Evolutionary conservation across 2,113 vertebrate genomes (phyloP).

Genomic region (Clarias macrocephalus): DNA sequence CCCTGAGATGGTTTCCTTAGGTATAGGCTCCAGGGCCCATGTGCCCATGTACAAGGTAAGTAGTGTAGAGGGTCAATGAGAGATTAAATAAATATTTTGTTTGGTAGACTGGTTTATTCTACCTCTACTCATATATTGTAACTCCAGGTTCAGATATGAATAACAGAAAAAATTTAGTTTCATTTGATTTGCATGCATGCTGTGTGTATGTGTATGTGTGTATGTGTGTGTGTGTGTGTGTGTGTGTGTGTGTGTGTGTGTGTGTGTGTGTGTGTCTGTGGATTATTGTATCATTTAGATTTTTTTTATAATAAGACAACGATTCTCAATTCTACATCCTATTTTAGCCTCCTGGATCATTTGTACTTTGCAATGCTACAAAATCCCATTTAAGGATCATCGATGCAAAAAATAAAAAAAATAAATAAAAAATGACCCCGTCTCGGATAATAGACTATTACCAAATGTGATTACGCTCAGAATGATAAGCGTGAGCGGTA

Average conservation of each 20-base stretch:
- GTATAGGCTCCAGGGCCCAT: too few relatives aligned
- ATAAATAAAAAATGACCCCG: slow-evolving; percentile 21
- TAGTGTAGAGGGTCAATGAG: too few relatives aligned
- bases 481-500: slow-evolving; percentile 64
- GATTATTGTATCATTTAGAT: slow-evolving; percentile 21
- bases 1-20: too few relatives aligned
- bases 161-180: too few relatives aligned
- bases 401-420: slow-evolving; percentile 48
- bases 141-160: too few relatives aligned
- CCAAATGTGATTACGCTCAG: slow-evolving; percentile 59
- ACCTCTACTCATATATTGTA: too few relatives aligned
- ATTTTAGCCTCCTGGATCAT: slow-evolving; percentile 59
- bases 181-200: too few relatives aligned
- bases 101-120: too few relatives aligned
- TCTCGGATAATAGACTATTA: slow-evolving; percentile 66
- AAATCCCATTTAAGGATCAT: slow-evolving; percentile 72
- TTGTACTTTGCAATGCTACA: slow-evolving; percentile 50
- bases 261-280: too few relatives aligned
- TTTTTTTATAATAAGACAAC: slow-evolving; percentile 32
- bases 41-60: too few relatives aligned
- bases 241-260: background rate
- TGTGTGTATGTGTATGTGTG: background rate
- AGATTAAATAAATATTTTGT: too few relatives aligned
- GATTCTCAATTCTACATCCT: slow-evolving; percentile 67
- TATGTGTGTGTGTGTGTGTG: too few relatives aligned